Percentiles rank a stretch among this genome's conserved stretches.
phyloP scores from a whole-genome alignment of 2,888 invertebrate genomes.

The Galerucella calmariensis region DNA sequence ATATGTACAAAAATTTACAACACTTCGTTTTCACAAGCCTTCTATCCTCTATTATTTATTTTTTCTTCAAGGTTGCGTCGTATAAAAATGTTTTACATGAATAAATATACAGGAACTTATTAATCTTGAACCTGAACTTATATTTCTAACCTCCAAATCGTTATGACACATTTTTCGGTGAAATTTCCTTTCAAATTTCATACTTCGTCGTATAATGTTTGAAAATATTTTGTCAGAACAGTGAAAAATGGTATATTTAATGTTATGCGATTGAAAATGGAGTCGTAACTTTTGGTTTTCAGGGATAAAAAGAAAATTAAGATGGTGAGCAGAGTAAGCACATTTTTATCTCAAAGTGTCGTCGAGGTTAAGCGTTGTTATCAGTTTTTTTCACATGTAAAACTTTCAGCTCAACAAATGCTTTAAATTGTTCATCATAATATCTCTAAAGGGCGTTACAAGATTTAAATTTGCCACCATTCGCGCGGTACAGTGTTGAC shows the following conservation, averaged over 20 bases:
- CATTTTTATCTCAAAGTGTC: background rate
- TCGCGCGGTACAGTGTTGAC: no score
- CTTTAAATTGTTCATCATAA: no score
- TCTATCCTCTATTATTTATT: slow-evolving; percentile 39
- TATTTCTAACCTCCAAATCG: no score
- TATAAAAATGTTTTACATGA: background rate
- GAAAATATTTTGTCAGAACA: slow-evolving; percentile 28
- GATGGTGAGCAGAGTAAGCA: slow-evolving; percentile 2
- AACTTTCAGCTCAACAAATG: no score
- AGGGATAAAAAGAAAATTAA: background rate
- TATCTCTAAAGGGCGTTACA: no score
- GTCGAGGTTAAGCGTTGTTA: background rate
- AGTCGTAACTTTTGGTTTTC: no score
- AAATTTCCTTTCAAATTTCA: background rate
- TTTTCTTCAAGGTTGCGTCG: slow-evolving; percentile 31
- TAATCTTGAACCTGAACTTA: background rate
- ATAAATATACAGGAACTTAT: background rate
- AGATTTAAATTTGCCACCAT: no score
- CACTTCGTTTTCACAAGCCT: slow-evolving; percentile 58
- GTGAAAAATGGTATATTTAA: slow-evolving; percentile 21
- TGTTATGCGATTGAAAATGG: slow-evolving; percentile 5
- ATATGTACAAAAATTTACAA: slow-evolving; percentile 55
- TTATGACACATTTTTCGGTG: no score
- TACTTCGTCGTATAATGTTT: slow-evolving; percentile 15
- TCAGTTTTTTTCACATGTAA: no score